phyloP scores from a whole-genome alignment of 2,113 vertebrate species.

The Neoarius graeffei region DNA sequence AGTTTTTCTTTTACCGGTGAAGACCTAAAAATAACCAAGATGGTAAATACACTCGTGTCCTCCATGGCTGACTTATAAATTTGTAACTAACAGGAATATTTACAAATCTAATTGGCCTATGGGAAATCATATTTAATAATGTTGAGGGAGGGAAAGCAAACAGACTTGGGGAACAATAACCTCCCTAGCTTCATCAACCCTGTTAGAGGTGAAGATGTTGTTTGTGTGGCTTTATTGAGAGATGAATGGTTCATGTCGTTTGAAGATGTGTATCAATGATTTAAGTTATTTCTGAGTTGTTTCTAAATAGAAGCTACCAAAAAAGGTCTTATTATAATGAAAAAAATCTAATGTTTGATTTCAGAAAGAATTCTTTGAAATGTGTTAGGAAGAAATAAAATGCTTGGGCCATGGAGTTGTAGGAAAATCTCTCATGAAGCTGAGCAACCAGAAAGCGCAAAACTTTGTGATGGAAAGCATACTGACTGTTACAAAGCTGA shows the following conservation, averaged over 20 bases:
- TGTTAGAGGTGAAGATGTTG: not conserved
- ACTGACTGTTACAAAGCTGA: not conserved
- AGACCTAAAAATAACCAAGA: constrained; percentile 7
- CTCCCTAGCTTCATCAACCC: not conserved
- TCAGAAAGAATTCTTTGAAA: not conserved
- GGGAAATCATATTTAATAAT: constrained; percentile 30
- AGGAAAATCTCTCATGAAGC: not conserved
- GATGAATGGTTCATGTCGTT: not conserved
- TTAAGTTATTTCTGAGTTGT: not conserved
- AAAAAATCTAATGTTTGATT: not conserved
- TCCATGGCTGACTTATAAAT: constrained; percentile 14
- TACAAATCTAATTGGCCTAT: constrained; percentile 31
- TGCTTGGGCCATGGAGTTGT: not conserved
- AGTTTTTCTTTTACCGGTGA: not conserved
- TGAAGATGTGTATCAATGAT: not conserved
- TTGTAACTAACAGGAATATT: constrained; percentile 20
- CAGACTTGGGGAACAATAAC: not conserved
- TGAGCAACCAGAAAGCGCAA: not conserved
- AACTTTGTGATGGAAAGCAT: not conserved
- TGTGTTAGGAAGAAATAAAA: not conserved
- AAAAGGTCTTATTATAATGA: not conserved
- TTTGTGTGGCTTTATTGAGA: not conserved
- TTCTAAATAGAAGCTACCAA: not conserved
- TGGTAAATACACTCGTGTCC: not conserved
- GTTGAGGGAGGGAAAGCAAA: constrained; percentile 3